Percentiles rank a stretch among this genome's conserved stretches.
Conservation (phyloP, 2,113 vertebrate genomes). For the Chaetops frenatus region DNA sequence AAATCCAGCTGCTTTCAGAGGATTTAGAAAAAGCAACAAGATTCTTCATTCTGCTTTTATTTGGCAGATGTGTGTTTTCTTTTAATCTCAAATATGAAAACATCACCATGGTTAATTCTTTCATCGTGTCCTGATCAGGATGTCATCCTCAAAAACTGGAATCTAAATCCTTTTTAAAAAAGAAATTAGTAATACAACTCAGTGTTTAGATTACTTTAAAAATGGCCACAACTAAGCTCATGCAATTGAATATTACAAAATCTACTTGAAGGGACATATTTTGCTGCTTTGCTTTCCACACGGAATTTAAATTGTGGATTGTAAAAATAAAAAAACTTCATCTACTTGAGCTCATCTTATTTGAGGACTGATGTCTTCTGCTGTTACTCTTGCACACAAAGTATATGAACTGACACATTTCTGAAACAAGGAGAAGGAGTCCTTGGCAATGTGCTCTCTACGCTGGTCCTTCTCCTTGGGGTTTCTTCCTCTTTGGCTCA, state of each 20-base stretch:
- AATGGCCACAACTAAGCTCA: background rate
- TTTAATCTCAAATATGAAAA: constrained; percentile 6
- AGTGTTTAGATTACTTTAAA: background rate
- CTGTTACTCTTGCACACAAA: background rate
- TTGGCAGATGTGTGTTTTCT: background rate
- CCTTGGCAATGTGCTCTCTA: background rate
- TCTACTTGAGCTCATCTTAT: background rate
- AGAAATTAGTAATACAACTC: background rate
- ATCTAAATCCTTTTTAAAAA: background rate
- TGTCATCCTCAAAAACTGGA: background rate
- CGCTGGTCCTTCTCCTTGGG: background rate
- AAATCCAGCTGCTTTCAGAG: constrained; percentile 43
- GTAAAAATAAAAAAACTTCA: background rate
- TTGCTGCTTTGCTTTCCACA: background rate
- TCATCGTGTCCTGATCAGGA: background rate
- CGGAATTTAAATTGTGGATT: background rate
- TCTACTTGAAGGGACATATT: background rate
- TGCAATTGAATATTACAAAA: background rate
- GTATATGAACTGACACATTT: background rate
- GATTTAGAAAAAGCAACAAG: constrained; percentile 39
- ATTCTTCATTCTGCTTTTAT: constrained; percentile 2
- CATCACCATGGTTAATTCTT: background rate
- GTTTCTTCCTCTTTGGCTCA: background rate
- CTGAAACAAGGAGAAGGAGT: background rate
- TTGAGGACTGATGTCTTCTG: background rate